Evolutionary conservation across 2,113 vertebrate species (phyloP).

Genomic region (Saccopteryx bilineata): DNA sequence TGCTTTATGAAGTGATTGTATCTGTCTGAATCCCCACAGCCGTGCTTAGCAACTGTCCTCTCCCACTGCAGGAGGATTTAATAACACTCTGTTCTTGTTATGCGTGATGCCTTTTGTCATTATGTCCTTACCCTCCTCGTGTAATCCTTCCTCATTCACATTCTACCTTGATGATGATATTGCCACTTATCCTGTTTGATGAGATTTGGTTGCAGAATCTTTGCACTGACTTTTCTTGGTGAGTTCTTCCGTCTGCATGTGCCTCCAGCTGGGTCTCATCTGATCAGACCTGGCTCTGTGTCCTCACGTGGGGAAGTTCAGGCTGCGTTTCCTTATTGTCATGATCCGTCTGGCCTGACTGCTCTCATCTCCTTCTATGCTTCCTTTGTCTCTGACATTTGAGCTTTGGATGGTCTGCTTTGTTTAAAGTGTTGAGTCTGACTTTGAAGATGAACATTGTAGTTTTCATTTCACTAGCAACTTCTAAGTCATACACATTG

Average conservation of each 20-base stretch:
- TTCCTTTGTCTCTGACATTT: background rate
- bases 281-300: background rate
- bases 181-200: background rate
- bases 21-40: accelerated
- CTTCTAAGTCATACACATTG: background rate
- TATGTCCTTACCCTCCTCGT: accelerated
- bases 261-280: background rate
- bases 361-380: accelerated
- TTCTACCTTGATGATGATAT: accelerated
- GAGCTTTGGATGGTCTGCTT: too few relatives aligned
- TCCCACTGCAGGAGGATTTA: accelerated
- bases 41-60: accelerated
- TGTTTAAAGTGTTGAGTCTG: background rate
- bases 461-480: background rate
- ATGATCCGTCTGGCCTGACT: accelerated
- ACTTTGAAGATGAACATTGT: background rate
- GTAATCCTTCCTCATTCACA: background rate
- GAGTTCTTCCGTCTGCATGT: too few relatives aligned
- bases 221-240: background rate
- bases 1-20: background rate
- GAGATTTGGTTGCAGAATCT: background rate
- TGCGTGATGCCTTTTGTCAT: accelerated
- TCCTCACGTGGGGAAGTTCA: accelerated
- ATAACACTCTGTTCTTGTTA: background rate
- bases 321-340: background rate